Percentiles rank a stretch among this genome's conserved stretches.
Evolutionary conservation across 1,140 invertebrate genomes (phyloP).

Genomic region (Rhopalosiphum padi): DNA sequence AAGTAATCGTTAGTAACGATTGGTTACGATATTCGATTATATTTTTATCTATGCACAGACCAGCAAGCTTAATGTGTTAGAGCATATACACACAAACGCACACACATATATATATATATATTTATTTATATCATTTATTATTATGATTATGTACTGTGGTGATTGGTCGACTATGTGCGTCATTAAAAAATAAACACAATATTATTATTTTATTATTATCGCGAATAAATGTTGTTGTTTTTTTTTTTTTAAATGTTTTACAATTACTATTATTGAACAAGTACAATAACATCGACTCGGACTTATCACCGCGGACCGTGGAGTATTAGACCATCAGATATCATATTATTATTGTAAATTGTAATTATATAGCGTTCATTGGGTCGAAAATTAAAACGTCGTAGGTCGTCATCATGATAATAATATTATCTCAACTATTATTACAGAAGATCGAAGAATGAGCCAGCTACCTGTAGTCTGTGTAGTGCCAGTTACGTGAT

Average conservation of each 20-base stretch:
- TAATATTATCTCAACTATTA: not conserved
- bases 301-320: not conserved
- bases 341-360: not conserved
- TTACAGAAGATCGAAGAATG: not conserved
- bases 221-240: not conserved
- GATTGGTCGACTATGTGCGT: not conserved
- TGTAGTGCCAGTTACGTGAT: not conserved
- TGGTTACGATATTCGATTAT: no score
- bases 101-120: no score
- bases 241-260: not conserved
- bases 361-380: not conserved
- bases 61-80: no score
- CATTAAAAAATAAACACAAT: not conserved
- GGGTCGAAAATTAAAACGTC: not conserved
- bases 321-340: not conserved
- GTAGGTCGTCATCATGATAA: not conserved
- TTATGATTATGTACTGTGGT: not conserved
- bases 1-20: no score
- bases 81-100: no score
- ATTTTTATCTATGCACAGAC: no score
- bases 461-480: not conserved
- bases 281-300: no score
- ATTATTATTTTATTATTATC: not conserved
- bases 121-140: no score
- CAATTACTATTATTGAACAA: not conserved